Evolutionary conservation across 2,888 invertebrate species (phyloP).

Genomic region (Lutraria lutraria): DNA sequence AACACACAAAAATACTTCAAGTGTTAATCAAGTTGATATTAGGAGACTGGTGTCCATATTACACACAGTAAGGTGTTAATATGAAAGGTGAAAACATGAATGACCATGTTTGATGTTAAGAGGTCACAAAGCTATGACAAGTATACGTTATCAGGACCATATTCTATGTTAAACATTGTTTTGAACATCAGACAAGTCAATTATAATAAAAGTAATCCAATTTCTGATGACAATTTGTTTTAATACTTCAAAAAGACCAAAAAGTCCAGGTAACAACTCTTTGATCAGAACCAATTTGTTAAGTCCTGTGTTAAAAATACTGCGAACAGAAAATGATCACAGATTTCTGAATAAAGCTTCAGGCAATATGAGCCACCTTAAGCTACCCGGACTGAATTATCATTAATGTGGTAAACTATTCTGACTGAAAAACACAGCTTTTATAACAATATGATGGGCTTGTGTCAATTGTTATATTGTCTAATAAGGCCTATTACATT

Average conservation of each 20-base stretch:
- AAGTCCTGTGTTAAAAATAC: background rate
- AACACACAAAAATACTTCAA: too few species aligned
- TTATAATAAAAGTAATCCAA: slow-evolving; percentile 13
- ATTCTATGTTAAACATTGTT: background rate
- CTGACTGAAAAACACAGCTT: background rate
- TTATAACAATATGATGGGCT: background rate
- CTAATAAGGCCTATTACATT: background rate
- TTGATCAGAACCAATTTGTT: background rate
- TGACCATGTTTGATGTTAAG: background rate
- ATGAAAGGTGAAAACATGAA: background rate
- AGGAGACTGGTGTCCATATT: too few species aligned
- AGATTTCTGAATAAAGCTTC: background rate
- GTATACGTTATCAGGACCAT: background rate
- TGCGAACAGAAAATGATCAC: background rate
- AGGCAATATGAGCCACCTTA: background rate
- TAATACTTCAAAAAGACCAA: background rate
- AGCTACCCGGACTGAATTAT: background rate
- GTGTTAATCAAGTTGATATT: too few species aligned
- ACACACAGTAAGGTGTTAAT: slow-evolving; percentile 17
- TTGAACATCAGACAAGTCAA: background rate
- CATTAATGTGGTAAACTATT: background rate
- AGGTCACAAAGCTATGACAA: background rate
- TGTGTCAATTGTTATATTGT: slow-evolving; percentile 16
- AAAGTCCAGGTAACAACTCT: background rate
- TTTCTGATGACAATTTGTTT: background rate